A percentile compares a stretch with the other conserved stretches of the same genome.
Conservation (phyloP, 2,888 invertebrate species). For the Philhelius pedissequus region DNA sequence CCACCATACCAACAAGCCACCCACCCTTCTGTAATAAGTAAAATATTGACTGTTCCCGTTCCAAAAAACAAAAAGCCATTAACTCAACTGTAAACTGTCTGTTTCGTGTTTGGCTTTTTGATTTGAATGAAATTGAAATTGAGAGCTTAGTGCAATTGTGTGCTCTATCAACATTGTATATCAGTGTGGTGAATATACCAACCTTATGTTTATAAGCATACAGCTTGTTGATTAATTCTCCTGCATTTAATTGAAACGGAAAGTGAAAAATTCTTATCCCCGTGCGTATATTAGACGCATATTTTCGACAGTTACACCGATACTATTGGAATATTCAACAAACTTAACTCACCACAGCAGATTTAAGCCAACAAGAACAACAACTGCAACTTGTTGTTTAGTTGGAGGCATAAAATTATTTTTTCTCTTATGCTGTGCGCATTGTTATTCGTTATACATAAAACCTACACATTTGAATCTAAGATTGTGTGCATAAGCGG, state of each 20-base stretch:
- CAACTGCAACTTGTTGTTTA: conserved; percentile 66
- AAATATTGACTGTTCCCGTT: not conserved
- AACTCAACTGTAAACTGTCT: too few species aligned
- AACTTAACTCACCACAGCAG: conserved; percentile 12
- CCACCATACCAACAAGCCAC: conserved; percentile 34
- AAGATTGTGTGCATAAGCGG: not conserved
- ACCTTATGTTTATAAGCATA: conserved; percentile 39
- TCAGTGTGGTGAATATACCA: conserved; percentile 25
- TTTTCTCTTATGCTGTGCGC: conserved; percentile 20
- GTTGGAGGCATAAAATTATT: not conserved
- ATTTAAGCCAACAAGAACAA: conserved; percentile 39
- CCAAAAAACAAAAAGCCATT: too few species aligned
- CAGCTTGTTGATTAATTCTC: not conserved
- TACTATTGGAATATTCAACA: not conserved
- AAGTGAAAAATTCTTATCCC: conserved; percentile 77
- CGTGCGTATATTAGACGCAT: conserved; percentile 61
- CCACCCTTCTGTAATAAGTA: conserved; percentile 22
- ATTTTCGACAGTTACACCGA: conserved; percentile 36
- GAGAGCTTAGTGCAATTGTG: conserved; percentile 15
- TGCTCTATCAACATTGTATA: conserved; percentile 45
- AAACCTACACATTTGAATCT: not conserved
- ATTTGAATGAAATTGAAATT: conserved; percentile 19
- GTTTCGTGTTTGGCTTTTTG: conserved; percentile 4
- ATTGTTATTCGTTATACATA: not conserved
- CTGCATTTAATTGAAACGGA: conserved; percentile 73